Percentiles rank a stretch among this genome's conserved stretches.
Conservation (phyloP, 2,888 invertebrate species). For the Carcina quercana region DNA sequence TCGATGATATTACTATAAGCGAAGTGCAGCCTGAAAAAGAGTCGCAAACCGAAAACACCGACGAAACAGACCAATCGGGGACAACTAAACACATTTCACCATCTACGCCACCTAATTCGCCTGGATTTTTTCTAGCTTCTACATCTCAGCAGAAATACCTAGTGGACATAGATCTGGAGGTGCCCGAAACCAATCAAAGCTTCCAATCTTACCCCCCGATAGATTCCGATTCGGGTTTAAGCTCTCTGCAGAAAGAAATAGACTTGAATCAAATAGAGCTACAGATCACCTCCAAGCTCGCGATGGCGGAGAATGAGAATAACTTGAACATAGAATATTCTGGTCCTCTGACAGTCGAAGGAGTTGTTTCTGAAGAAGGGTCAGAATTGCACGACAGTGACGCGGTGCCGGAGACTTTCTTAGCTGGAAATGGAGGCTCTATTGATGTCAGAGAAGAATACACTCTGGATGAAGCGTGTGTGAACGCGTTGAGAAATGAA, state of each 20-base stretch:
- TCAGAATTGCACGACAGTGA: conserved; percentile 34
- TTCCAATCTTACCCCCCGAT: conserved; percentile 11
- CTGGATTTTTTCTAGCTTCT: conserved; percentile 51
- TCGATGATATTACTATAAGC: conserved; percentile 43
- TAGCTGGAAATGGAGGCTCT: conserved; percentile 68
- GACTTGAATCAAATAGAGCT: conserved; percentile 60
- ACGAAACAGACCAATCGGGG: conserved; percentile 41
- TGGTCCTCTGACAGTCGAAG: conserved; percentile 52
- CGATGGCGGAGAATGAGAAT: conserved; percentile 70
- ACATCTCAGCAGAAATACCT: conserved; percentile 53
- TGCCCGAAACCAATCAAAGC: conserved; percentile 19
- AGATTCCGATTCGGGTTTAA: conserved; percentile 25
- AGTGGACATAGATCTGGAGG: conserved; percentile 48
- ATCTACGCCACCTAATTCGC: conserved; percentile 61
- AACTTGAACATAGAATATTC: conserved; percentile 69
- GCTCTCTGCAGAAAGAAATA: conserved; percentile 35
- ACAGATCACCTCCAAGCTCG: conserved; percentile 61
- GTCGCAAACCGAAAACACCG: conserved; percentile 30
- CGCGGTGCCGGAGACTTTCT: conserved; percentile 39
- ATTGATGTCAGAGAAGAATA: conserved; percentile 70
- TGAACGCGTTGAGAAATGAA: conserved; percentile 81
- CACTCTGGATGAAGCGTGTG: conserved; percentile 80
- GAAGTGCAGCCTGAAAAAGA: conserved; percentile 36
- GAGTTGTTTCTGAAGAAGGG: conserved; percentile 36
- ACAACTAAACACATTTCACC: conserved; percentile 55